Evolutionary conservation across 1,140 invertebrate species (phyloP).

Genomic region (Pseudobourletiella spinata): DNA sequence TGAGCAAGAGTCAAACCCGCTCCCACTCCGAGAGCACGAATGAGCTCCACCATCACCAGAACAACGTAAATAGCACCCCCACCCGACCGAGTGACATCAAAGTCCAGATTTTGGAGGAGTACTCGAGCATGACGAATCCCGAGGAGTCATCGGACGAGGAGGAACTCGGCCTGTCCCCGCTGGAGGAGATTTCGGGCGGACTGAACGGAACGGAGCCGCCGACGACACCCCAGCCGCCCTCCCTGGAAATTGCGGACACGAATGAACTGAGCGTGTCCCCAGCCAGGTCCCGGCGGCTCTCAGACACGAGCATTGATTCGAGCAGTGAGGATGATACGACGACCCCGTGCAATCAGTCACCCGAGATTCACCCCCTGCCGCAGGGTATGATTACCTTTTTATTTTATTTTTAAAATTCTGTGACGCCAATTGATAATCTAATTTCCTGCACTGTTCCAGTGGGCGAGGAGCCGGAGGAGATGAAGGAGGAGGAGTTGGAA

Average conservation of each 20-base stretch:
- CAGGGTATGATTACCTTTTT: not conserved
- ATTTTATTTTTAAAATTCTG: too few relatives aligned
- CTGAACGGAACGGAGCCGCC: conserved; percentile 39
- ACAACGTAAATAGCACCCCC: not conserved
- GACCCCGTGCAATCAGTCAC: conserved; percentile 47
- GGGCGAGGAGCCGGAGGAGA: too few relatives aligned
- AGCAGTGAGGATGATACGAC: conserved; percentile 51
- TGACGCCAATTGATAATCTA: not conserved
- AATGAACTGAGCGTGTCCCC: conserved; percentile 45
- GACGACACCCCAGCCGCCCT: conserved; percentile 35
- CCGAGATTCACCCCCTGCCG: conserved; percentile 21
- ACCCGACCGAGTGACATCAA: conserved; percentile 24
- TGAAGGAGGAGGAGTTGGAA: too few relatives aligned
- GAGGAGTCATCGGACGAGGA: conserved; percentile 89
- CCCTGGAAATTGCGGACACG: conserved; percentile 37
- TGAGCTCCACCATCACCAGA: not conserved
- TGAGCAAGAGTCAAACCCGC: conserved; percentile 59
- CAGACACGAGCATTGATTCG: conserved; percentile 49
- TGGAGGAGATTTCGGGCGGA: conserved; percentile 51
- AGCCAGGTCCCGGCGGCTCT: conserved; percentile 45
- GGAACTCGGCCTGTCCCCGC: conserved; percentile 71
- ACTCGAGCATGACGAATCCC: conserved; percentile 37
- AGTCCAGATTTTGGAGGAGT: conserved; percentile 30
- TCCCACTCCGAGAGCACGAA: conserved; percentile 50
- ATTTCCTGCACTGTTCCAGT: too few relatives aligned